phyloP scores from a whole-genome alignment of 64 coral and sea anemone species.

The Acropora tenuis region DNA sequence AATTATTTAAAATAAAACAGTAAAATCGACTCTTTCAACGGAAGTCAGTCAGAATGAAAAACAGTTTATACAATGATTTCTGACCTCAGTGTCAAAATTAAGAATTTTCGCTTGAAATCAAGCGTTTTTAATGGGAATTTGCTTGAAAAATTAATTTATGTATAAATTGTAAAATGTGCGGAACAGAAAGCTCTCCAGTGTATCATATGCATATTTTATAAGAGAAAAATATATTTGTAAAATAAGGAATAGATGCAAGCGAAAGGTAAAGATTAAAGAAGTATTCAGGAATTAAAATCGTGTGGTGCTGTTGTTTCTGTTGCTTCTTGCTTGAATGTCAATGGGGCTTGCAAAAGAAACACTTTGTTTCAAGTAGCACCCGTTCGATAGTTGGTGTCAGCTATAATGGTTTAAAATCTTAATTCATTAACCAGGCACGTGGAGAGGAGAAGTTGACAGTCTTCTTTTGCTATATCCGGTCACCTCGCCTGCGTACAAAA shows the following conservation, averaged over 20 bases:
- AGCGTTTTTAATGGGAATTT: conserved; percentile 2
- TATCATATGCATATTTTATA: conserved; percentile 56
- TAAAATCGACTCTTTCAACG: background rate
- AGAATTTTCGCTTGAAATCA: conserved; percentile 40
- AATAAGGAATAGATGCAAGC: background rate
- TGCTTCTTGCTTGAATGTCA: background rate
- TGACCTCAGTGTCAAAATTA: conserved; percentile 24
- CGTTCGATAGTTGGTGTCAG: background rate
- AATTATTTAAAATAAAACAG: conserved; percentile 20
- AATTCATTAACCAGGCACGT: conserved; percentile 28
- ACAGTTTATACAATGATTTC: background rate
- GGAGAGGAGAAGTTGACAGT: background rate
- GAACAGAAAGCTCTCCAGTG: background rate
- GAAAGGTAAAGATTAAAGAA: background rate
- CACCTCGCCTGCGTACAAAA: background rate
- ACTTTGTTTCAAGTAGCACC: background rate
- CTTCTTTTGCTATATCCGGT: no score
- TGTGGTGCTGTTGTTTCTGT: background rate
- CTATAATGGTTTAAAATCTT: background rate
- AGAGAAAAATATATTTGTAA: conserved; percentile 54
- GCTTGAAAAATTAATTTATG: conserved; percentile 17
- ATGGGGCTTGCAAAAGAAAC: background rate
- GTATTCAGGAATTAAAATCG: background rate
- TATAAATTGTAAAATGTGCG: conserved; percentile 4
- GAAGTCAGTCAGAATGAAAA: background rate